Evolutionary conservation across 1,140 invertebrate genomes (phyloP).

Genomic region (Drosophila subobscura): DNA sequence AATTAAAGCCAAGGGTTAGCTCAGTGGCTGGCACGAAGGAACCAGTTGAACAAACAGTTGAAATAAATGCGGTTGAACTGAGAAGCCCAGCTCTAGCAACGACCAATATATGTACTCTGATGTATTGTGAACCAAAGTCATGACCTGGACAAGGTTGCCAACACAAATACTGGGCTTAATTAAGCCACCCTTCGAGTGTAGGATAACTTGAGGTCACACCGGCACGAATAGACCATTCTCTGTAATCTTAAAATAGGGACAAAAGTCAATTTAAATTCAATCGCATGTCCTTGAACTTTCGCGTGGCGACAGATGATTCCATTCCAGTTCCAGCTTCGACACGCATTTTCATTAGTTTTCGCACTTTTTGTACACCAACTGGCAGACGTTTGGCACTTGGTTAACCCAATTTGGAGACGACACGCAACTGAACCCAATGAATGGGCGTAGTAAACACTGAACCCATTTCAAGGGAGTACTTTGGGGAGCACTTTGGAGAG

Average conservation of each 20-base stretch:
- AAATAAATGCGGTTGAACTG: no score
- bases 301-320: conserved; percentile 17
- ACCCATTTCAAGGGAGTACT: conserved; percentile 4
- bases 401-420: conserved; percentile 69
- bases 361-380: conserved; percentile 46
- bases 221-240: not conserved
- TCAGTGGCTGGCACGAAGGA: no score
- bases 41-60: no score
- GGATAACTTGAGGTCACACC: conserved; percentile 5
- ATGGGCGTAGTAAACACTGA: conserved; percentile 60
- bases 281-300: conserved; percentile 69
- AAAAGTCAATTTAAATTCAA: conserved; percentile 17
- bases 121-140: conserved; percentile 3
- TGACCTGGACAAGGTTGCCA: conserved; percentile 47
- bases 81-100: no score
- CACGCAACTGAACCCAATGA: conserved; percentile 68
- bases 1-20: no score
- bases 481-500: conserved; percentile 1
- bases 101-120: no score
- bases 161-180: conserved; percentile 32
- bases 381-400: conserved; percentile 62
- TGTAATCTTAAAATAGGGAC: not conserved
- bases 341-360: conserved; percentile 69
- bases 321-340: conserved; percentile 42
- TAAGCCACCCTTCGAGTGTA: conserved; percentile 34